phyloP scores from a whole-genome alignment of 2,797 vertebrate genomes.

The Cercopithecus petaurista region DNA sequence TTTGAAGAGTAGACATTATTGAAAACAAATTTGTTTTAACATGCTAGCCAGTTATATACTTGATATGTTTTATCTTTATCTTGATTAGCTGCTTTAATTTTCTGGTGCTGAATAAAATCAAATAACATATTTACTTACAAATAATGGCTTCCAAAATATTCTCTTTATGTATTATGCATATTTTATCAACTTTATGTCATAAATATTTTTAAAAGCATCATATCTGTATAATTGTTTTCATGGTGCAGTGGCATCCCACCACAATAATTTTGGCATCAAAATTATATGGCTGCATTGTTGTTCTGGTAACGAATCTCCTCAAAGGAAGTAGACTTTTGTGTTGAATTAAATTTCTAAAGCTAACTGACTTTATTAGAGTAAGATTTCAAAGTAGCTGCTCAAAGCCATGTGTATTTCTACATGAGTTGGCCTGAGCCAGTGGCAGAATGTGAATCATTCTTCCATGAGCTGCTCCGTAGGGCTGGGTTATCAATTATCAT shows the following conservation, averaged over 20 bases:
- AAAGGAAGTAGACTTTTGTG: not conserved
- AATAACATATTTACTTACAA: not conserved
- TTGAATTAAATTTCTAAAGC: slow-evolving; percentile 20
- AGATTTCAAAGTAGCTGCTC: not conserved
- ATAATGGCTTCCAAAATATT: not conserved
- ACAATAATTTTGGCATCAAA: not conserved
- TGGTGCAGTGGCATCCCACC: not conserved
- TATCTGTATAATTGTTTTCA: not conserved
- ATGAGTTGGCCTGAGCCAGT: not conserved
- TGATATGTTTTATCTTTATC: not conserved
- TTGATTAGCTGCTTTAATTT: slow-evolving; percentile 35
- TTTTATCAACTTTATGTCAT: not conserved
- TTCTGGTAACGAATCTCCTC: not conserved
- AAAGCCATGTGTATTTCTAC: not conserved
- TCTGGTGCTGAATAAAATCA: not conserved
- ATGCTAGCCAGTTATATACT: not conserved
- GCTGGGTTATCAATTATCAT: not conserved
- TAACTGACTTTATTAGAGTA: not conserved
- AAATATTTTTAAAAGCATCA: not conserved
- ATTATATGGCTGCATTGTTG: not conserved
- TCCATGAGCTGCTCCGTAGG: not conserved
- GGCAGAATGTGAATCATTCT: not conserved
- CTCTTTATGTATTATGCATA: not conserved
- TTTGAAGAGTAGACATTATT: not conserved
- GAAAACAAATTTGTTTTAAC: not conserved